A percentile compares a stretch with the other conserved stretches of the same genome.
Evolutionary conservation across 2,113 vertebrate genomes (phyloP).

Genomic region (Cyphomyrus plagiostoma): DNA sequence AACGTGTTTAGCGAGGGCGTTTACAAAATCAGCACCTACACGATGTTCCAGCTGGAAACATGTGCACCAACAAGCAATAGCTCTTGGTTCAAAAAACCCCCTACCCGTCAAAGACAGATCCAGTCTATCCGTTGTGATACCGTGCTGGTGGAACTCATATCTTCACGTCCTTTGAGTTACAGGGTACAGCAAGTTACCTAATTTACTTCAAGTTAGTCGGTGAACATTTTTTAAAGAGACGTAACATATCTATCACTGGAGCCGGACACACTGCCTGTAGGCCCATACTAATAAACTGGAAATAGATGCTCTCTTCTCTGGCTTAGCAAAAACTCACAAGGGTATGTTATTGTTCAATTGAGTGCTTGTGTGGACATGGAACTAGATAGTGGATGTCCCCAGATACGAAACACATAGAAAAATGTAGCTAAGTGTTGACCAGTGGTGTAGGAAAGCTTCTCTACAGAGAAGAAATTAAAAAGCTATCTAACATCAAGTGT

Average conservation of each 20-base stretch:
- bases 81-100: conserved; percentile 5
- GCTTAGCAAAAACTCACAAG: background rate
- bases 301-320: background rate
- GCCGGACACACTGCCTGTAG: background rate
- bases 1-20: background rate
- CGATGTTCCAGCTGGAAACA: background rate
- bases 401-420: background rate
- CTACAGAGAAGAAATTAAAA: background rate
- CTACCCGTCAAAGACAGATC: background rate
- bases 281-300: background rate
- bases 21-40: background rate
- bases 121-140: background rate
- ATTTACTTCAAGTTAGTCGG: too few species aligned
- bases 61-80: background rate
- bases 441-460: background rate
- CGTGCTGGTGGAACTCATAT: background rate
- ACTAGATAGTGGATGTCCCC: background rate
- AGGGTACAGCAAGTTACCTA: background rate
- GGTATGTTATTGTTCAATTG: background rate
- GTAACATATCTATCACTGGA: background rate
- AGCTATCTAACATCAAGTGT: background rate
- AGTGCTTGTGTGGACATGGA: background rate
- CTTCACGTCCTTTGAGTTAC: background rate
- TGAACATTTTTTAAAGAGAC: background rate
- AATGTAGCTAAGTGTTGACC: background rate